Evolutionary conservation across 2,113 vertebrate species (phyloP), one percentile per base, ranked within the genome.

Genomic region (Isurus oxyrinchus): DNA sequence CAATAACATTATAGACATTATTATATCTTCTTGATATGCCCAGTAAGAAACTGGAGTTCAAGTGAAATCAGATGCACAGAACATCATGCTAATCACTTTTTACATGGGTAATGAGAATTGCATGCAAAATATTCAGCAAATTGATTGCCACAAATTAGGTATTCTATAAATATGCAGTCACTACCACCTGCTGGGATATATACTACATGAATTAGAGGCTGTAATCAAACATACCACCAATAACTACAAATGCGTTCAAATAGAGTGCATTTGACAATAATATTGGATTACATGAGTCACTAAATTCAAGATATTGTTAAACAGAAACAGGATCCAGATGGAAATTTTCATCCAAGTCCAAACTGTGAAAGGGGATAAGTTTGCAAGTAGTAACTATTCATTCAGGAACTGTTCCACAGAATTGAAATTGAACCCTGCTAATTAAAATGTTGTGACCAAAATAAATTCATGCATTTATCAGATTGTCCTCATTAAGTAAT

Each of bases 171-270:
- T 40, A 25, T 67, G 31, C 35, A 67, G n/a, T 7, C 93, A 49
- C 63, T 67, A 27, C 93, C 93, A 95, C 93, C 93, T 95, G 61
- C 93, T 95, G 63, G 40, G n/a, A 95, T 40, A 95, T 67, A 67
- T 44, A 95, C 53, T 59, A 67, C 25, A 66, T 67, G 61, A 67
- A 49, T 95, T 67, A 67, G 6, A 25, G 21, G 40, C 8, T 95
- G 6, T 94, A 95, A 95, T 95, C 63, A 95, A 95, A 95, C 57
- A 40, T 44, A 21, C 5, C 61, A 67, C 93, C 93, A 95, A 95
- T 67, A 95, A 95, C 44, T 67, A 40, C 63, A 66, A 59, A 95
- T 25, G 44, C 55, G 63, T 63, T 61, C 11, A 63, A 59, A 94
- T n/a, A 88, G 19, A 94, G 40, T 67, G 35, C 44, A 95, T 66